phyloP scores from a whole-genome alignment of 2,888 invertebrate species.

The Lasioglossum villosulum region DNA sequence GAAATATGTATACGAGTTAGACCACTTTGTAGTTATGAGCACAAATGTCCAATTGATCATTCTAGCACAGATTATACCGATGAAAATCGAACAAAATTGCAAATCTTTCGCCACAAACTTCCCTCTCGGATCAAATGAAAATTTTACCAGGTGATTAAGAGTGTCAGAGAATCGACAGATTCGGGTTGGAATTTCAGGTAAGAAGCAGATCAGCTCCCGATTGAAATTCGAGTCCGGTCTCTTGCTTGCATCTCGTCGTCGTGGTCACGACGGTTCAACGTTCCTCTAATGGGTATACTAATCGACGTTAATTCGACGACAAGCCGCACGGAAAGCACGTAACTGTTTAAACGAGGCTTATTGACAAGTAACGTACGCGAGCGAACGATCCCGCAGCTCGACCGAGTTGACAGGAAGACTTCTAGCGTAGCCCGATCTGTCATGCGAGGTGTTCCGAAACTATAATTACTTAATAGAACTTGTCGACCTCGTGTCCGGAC shows the following conservation, averaged over 20 bases:
- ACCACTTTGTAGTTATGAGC: no score
- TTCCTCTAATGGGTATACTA: constrained; percentile 82
- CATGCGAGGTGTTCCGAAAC: not conserved
- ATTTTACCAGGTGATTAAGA: not conserved
- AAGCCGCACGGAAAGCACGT: constrained; percentile 66
- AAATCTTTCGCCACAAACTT: no score
- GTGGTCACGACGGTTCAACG: constrained; percentile 78
- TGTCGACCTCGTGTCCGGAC: not conserved
- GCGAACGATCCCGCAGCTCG: constrained; percentile 41
- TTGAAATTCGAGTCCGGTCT: constrained; percentile 45
- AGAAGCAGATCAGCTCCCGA: constrained; percentile 28
- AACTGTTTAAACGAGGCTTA: constrained; percentile 64
- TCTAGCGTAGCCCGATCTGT: constrained; percentile 19
- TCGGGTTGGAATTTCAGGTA: not conserved
- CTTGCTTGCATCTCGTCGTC: constrained; percentile 25
- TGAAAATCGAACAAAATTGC: not conserved
- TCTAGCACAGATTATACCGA: not conserved
- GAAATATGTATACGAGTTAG: no score
- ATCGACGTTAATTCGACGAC: constrained; percentile 83
- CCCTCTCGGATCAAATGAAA: not conserved
- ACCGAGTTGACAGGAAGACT: constrained; percentile 46
- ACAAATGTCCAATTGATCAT: not conserved
- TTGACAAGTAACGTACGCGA: constrained; percentile 57
- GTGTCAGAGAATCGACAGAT: not conserved
- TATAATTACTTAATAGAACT: not conserved